Evolutionary conservation across 2,888 invertebrate species (phyloP).

Genomic region (Dorcus hopei): DNA sequence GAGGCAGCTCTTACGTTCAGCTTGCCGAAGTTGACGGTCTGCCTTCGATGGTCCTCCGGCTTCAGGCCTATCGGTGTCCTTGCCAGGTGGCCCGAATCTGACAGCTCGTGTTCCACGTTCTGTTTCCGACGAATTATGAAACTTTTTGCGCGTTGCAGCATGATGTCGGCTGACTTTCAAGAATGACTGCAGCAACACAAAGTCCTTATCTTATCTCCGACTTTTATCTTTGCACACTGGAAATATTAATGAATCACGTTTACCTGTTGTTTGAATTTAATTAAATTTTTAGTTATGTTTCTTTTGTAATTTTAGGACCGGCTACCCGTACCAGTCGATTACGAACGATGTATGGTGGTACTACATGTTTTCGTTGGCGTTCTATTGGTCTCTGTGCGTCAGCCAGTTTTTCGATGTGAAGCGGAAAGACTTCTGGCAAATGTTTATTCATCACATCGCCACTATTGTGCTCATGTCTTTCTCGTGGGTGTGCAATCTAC

Average conservation of each 20-base stretch:
- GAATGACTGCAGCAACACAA: not conserved
- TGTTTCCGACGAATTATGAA: slow-evolving; percentile 34
- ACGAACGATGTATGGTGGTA: slow-evolving; percentile 91
- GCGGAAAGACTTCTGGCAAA: slow-evolving; percentile 95
- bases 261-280: not conserved
- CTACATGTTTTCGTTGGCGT: slow-evolving; percentile 91
- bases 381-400: slow-evolving; percentile 92
- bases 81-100: slow-evolving; percentile 37
- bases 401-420: slow-evolving; percentile 93
- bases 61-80: slow-evolving; percentile 21
- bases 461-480: slow-evolving; percentile 86
- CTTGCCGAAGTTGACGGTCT: slow-evolving; percentile 6
- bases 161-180: not conserved
- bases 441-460: slow-evolving; percentile 96
- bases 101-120: slow-evolving; percentile 26
- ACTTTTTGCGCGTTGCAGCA: slow-evolving; percentile 38
- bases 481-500: slow-evolving; percentile 93
- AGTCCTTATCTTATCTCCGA: not conserved
- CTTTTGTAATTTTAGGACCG: slow-evolving; percentile 44
- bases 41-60: not conserved
- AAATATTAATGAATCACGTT: not conserved
- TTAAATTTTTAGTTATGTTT: not conserved
- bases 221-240: not conserved
- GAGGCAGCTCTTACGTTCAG: slow-evolving; percentile 2
- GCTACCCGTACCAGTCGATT: slow-evolving; percentile 67